A percentile compares a stretch with the other conserved stretches of the same genome.
phyloP scores from a whole-genome alignment of 2,797 vertebrate genomes.

The Hemitrygon akajei region DNA sequence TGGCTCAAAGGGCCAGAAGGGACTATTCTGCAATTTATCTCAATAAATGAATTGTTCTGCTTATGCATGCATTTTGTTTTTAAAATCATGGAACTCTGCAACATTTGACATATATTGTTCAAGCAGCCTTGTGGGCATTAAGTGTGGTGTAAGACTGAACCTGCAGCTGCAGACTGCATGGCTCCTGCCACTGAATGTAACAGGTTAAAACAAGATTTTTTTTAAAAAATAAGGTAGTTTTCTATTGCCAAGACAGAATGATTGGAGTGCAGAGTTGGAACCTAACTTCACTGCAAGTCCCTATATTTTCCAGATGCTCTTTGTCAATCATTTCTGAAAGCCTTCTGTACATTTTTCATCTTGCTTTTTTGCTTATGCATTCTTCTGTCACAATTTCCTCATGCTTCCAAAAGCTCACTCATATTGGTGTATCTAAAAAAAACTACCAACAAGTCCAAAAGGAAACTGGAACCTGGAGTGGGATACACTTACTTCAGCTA shows the following conservation, averaged over 20 bases:
- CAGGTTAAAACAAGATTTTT: background rate
- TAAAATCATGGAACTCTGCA: background rate
- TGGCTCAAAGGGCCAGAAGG: no score
- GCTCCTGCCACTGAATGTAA: background rate
- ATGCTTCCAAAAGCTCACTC: background rate
- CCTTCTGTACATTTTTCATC: background rate
- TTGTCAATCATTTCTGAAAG: background rate
- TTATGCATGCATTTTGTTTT: background rate
- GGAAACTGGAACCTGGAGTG: background rate
- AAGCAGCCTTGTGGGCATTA: background rate
- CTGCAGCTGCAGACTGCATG: background rate
- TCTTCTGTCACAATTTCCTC: background rate
- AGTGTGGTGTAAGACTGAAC: background rate
- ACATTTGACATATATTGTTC: background rate
- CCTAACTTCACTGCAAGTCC: background rate
- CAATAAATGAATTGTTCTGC: background rate
- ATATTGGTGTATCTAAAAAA: background rate
- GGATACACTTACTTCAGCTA: background rate
- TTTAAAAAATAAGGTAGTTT: background rate
- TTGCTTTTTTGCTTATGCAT: background rate
- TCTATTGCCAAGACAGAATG: background rate
- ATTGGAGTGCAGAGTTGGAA: background rate
- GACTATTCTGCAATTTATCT: no score
- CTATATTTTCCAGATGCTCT: background rate
- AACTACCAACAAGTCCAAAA: background rate